Base-by-base conservation (phyloP, 2,797 vertebrate genomes). In the Florisuga fusca region DNA sequence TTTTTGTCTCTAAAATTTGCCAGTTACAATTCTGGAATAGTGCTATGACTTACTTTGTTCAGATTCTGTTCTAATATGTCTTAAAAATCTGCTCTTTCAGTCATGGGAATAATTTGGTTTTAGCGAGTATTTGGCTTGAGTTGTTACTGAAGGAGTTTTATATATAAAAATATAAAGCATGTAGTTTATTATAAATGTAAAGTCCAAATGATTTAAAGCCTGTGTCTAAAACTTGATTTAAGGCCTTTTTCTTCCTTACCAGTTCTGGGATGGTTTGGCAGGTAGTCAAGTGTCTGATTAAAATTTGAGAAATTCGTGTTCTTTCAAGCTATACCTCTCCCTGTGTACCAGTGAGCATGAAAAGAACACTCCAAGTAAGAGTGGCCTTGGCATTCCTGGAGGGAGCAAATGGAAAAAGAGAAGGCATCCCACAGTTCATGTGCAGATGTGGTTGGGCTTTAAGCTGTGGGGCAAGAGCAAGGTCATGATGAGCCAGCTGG, bases 151-250 rank as follows among this genome's bases (percentile, higher is more conserved):
- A 86, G 89, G 74, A 90, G 38, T 86, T 94, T 93, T 82, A 88
- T 64, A 58, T 67, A 67, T 54, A 87, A 90, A 93, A 92, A 82
- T 51, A 84, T 82, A 90, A 94, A 84, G 63, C 63, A 88, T 79
- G 33, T 82, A 79, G 71, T 91, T 96, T 95, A 76, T 87, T 91
- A 91, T 86, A 96, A 92, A 95, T 83, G 61, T 93, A 66, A 95
- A 88, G 80, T 94, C 74, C 89, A 93, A 75, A 84, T 93, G 82
- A 93, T 95, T 96, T 93, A 91, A 92, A 80, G 80, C 33, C 67
- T 61, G 19, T 54, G 55, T 93, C 74, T 94, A 71, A 92, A 78
- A 54, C 4, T 7, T 82, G 57, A 91, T 94, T 94, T 93, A 96
- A 90, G 71, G 76, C 29, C 43, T 94, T 92, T 88, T 94, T 77